Evolutionary conservation across 2,797 vertebrate species (phyloP).

Genomic region (Decapterus maruadsi): DNA sequence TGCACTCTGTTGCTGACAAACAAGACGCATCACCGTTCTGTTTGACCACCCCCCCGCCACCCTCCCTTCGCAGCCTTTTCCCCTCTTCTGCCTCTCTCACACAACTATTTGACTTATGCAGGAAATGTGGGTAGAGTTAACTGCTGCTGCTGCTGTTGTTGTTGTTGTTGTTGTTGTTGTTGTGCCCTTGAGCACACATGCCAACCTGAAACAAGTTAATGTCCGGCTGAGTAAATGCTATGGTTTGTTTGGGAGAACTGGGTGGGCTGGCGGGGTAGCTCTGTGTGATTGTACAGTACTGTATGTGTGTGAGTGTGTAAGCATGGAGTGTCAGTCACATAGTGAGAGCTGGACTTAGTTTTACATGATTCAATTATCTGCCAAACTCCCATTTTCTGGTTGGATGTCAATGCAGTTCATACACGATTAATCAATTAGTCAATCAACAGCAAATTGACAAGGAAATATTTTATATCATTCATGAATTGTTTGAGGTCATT

Average conservation of each 20-base stretch:
- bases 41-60: conserved; percentile 65
- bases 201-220: conserved; percentile 73
- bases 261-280: conserved; percentile 54
- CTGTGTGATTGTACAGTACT: conserved; percentile 16
- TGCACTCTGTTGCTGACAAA: conserved; percentile 75
- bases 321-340: conserved; percentile 32
- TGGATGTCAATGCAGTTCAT: not conserved
- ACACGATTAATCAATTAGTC: not conserved
- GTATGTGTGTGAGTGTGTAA: conserved; percentile 10
- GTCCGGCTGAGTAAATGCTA: conserved; percentile 63
- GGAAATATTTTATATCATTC: not conserved
- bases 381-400: conserved; percentile 25
- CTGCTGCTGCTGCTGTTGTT: conserved; percentile 56
- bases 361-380: conserved; percentile 24
- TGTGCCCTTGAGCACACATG: conserved; percentile 73
- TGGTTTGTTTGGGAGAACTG: conserved; percentile 55
- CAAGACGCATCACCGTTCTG: conserved; percentile 71
- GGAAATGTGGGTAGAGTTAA: conserved; percentile 74
- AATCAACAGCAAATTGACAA: not conserved
- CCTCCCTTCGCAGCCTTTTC: conserved; percentile 44
- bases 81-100: conserved; percentile 52
- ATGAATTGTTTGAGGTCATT: not conserved
- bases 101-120: conserved; percentile 68
- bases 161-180: conserved; percentile 69
- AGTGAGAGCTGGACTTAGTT: conserved; percentile 12